phyloP scores from a whole-genome alignment of 2,797 vertebrate genomes.

The Yasuhikotakia modesta region DNA sequence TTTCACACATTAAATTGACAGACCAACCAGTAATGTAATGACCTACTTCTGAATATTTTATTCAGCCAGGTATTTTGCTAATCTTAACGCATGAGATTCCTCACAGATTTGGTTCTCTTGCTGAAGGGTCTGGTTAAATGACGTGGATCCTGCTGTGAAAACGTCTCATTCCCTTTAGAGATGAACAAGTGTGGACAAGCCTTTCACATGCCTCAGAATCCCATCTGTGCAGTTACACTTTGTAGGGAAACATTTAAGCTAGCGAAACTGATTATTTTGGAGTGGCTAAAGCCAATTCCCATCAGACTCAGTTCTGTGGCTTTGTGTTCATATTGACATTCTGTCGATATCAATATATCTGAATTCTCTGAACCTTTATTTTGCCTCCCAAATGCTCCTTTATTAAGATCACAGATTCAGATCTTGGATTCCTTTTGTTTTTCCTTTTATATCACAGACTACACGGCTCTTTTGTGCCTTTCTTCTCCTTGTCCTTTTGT shows the following conservation, averaged over 20 bases:
- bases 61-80: constrained; percentile 12
- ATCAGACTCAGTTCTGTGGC: constrained; percentile 41
- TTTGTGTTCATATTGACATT: constrained; percentile 52
- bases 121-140: constrained; percentile 48
- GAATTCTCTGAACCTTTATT: constrained; percentile 29
- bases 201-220: constrained; percentile 48
- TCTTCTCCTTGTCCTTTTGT: constrained; percentile 58
- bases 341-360: constrained; percentile 49
- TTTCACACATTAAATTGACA: background rate
- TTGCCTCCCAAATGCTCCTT: constrained; percentile 43
- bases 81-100: constrained; percentile 49
- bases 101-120: constrained; percentile 44
- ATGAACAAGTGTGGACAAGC: constrained; percentile 48
- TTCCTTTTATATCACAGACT: constrained; percentile 61
- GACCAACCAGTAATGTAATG: background rate
- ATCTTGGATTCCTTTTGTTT: constrained; percentile 64
- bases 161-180: constrained; percentile 44
- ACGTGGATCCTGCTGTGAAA: constrained; percentile 54
- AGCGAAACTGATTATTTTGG: constrained; percentile 48
- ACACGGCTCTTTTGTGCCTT: constrained; percentile 47
- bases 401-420: constrained; percentile 54
- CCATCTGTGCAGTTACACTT: constrained; percentile 45
- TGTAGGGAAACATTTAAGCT: constrained; percentile 43
- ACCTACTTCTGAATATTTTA: constrained; percentile 3
- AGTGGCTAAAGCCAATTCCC: constrained; percentile 42